Percentiles rank a stretch among this genome's conserved stretches.
These are phyloP conservation scores for Dinothrombium tinctorium DNA, from an alignment of 1,140 invertebrate species.

Conservation along the genomic window DNA sequence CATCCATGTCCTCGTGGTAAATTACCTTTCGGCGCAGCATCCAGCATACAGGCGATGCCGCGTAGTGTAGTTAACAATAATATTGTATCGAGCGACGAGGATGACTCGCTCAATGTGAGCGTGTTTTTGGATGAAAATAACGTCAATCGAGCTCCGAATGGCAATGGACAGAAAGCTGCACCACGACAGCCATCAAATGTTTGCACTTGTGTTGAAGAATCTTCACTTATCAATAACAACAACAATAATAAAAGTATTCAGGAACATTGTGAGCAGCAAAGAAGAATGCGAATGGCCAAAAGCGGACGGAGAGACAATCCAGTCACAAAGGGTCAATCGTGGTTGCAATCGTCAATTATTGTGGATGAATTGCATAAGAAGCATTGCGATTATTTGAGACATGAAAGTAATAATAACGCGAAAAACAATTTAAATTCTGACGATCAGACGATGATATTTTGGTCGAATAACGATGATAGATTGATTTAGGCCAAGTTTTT, in stretches of 20 bases:
- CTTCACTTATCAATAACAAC: neutral
- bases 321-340: neutral
- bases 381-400: neutral
- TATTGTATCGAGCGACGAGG: neutral
- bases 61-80: neutral
- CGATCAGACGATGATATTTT: constrained; percentile 2
- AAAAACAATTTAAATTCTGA: neutral
- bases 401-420: neutral
- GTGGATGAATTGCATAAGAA: constrained; percentile 10
- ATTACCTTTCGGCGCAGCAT: constrained; percentile 16
- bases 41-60: constrained; percentile 11
- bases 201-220: constrained; percentile 5
- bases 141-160: neutral
- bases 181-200: too few relatives aligned
- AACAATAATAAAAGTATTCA: constrained; percentile 2
- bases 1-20: constrained; percentile 12
- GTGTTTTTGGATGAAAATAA: neutral
- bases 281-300: neutral
- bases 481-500: neutral
- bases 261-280: neutral
- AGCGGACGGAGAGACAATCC: neutral
- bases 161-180: neutral
- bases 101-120: constrained; percentile 4
- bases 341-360: constrained; percentile 12
- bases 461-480: constrained; percentile 4